phyloP scores from a whole-genome alignment of 2,888 invertebrate species.

The Liodrosophila aerea region DNA sequence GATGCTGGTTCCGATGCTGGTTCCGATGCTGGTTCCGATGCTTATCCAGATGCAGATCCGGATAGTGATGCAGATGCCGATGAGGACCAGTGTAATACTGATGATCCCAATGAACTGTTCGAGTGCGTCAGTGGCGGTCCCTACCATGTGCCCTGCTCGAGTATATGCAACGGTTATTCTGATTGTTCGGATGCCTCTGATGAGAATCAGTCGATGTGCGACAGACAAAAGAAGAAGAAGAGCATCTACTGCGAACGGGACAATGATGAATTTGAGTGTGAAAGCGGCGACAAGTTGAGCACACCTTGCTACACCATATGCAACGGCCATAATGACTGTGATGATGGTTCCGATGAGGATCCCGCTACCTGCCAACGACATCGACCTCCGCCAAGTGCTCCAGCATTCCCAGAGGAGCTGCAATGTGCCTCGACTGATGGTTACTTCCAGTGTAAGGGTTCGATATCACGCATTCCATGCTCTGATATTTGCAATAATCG shows the following conservation, averaged over 20 bases:
- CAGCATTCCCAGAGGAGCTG: too few relatives aligned
- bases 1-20: not conserved
- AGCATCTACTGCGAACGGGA: not conserved
- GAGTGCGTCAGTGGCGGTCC: slow-evolving; percentile 16
- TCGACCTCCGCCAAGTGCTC: too few relatives aligned
- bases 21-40: not conserved
- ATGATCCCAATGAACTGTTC: not conserved
- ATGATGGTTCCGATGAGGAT: slow-evolving; percentile 8
- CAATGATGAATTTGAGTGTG: slow-evolving; percentile 22
- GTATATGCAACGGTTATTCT: not conserved
- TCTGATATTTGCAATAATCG: too few relatives aligned
- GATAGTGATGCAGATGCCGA: not conserved
- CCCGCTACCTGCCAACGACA: too few relatives aligned
- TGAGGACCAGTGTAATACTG: not conserved
- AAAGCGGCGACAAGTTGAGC: slow-evolving; percentile 1
- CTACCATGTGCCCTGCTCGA: not conserved
- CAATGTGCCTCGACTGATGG: too few relatives aligned
- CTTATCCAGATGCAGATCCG: not conserved
- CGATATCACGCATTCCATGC: too few relatives aligned
- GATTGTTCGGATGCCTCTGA: slow-evolving; percentile 32
- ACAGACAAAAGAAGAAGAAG: not conserved
- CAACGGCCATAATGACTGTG: not conserved
- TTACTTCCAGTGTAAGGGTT: too few relatives aligned
- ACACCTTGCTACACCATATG: slow-evolving; percentile 33
- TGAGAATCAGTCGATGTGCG: slow-evolving; percentile 23